Evolutionary conservation across 2,888 invertebrate species (phyloP), one percentile per base, ranked within the genome.

Genomic region (Fissipunctia ypsillon): DNA sequence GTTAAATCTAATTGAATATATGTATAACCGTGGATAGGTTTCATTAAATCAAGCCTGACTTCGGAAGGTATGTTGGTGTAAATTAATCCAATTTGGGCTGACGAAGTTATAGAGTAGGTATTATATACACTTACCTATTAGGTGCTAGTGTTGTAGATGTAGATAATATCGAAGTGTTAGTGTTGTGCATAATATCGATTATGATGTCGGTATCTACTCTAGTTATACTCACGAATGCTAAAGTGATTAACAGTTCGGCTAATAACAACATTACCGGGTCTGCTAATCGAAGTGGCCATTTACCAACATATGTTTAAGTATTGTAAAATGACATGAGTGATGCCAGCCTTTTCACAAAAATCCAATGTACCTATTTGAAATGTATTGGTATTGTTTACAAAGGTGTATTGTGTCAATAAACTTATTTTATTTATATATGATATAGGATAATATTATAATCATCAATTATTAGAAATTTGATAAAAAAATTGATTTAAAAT

Each of bases 61-160:
- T 79, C 54, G 48, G 38, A 25, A 69, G 84, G 79, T 78, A 84
- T 81, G 83, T 77, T 65, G 69, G 78, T 75, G 77, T 73, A 77
- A 85, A 87, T 87, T 87, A 84, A 87, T 84, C 80, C 74, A 86
- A 84, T 84, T 76, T 79, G 14, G 25, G 12, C 31, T 61, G 57
- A 71, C 59, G 22, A 38, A 31, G 56, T 56, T 70, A 54, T 52
- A 60, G 31, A 57, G 57, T 61, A 82, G 25, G 25, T 41, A n/a
- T n/a, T n/a, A n/a, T n/a, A 25, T 54, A 63, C 48, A 65, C 59
- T 64, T 71, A 63, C 35, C 22, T 63, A 48, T 67, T 73, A 28
- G 25, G 22, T 45, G 6, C n/a, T 61, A 43, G 61, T 28, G 61
- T 7, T 43, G 43, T 61, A 43, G 25, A 61, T 12, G 12, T 28